Evolutionary conservation across 2,113 vertebrate species (phyloP).

Genomic region (Ivindomyrus marchei): DNA sequence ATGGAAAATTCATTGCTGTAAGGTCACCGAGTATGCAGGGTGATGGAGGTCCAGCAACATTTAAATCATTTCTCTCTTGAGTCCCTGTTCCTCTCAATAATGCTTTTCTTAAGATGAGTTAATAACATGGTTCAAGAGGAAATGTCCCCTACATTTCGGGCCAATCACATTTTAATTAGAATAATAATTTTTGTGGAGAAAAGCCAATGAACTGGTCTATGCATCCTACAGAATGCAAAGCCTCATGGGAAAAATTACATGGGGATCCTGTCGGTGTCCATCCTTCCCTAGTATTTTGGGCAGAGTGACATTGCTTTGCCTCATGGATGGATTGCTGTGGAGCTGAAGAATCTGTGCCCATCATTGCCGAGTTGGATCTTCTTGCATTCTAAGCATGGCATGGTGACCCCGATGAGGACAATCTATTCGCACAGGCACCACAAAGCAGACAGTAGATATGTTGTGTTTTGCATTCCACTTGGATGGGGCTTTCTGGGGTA

Average conservation of each 20-base stretch:
- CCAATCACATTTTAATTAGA: neutral
- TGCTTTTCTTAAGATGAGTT: neutral
- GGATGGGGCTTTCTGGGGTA: neutral
- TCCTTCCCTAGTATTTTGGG: neutral
- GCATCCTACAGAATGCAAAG: neutral
- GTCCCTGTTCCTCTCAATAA: neutral
- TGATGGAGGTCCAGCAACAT: neutral
- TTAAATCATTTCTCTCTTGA: neutral
- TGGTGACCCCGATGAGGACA: neutral
- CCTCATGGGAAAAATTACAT: neutral
- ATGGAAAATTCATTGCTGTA: neutral
- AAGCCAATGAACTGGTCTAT: neutral
- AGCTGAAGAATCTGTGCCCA: neutral
- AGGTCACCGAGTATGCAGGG: neutral
- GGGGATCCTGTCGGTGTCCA: neutral
- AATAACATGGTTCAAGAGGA: neutral
- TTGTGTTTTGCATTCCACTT: slow-evolving; percentile 1
- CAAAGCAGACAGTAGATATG: neutral
- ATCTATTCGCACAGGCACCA: neutral
- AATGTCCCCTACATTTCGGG: neutral
- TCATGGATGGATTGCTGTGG: neutral
- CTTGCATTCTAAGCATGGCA: neutral
- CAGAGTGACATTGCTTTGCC: neutral
- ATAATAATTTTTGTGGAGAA: neutral
- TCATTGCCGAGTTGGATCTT: neutral